phyloP scores from a whole-genome alignment of 2,797 vertebrate species.

The Urosaurus nigricauda region DNA sequence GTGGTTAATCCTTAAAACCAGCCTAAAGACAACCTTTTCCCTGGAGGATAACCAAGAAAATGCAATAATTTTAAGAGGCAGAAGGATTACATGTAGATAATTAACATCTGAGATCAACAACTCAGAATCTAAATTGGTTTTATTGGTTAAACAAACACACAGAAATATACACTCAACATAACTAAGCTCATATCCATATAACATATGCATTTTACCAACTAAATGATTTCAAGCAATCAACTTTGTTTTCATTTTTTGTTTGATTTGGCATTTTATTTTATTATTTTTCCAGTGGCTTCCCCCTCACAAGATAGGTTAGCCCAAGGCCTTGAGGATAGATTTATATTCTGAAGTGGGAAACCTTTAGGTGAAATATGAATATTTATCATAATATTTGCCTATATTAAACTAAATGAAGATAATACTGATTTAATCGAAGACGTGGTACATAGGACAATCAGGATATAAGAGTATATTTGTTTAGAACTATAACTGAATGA shows the following conservation, averaged over 20 bases:
- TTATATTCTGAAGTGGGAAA: neutral
- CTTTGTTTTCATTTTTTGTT: neutral
- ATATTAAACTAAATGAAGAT: neutral
- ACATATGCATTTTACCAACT: neutral
- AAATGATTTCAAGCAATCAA: neutral
- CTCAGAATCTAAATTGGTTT: slow-evolving; percentile 3
- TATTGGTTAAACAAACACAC: neutral
- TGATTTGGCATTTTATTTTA: neutral
- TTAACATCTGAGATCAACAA: slow-evolving; percentile 4
- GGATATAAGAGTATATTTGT: neutral
- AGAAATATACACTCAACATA: neutral
- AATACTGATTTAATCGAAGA: neutral
- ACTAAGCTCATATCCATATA: neutral
- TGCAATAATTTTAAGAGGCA: slow-evolving; percentile 27
- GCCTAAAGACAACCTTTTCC: slow-evolving; percentile 21
- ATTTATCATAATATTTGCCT: neutral
- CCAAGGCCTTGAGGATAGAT: no score
- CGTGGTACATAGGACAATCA: neutral
- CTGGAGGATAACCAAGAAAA: slow-evolving; percentile 23
- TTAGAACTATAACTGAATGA: neutral
- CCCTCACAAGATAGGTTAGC: no score
- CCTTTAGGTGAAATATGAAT: neutral
- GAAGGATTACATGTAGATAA: slow-evolving; percentile 28
- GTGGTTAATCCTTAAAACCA: slow-evolving; percentile 35
- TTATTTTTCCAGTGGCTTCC: neutral